Conservation (phyloP, 2,113 vertebrate species). For the Centropus bengalensis region DNA sequence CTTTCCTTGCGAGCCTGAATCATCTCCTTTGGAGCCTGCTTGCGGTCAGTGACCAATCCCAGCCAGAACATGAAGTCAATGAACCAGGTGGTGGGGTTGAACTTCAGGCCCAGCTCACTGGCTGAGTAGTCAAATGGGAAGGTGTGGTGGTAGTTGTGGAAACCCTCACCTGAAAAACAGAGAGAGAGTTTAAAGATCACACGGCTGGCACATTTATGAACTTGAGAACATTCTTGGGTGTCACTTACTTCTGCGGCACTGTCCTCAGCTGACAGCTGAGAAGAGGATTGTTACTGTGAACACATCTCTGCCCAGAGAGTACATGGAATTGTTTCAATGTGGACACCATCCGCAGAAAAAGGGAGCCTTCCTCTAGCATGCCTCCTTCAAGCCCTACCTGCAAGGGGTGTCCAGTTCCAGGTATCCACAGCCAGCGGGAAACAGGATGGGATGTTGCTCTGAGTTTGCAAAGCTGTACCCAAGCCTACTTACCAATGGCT, state of each 20-base stretch:
- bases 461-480: not conserved
- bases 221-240: accelerated
- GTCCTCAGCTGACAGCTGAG: not conserved
- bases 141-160: slow-evolving; percentile 82
- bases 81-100: slow-evolving; percentile 87
- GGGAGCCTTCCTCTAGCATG: not conserved
- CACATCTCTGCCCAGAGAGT: not conserved
- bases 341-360: not conserved
- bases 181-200: not conserved
- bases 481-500: slow-evolving; percentile 76
- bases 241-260: not conserved
- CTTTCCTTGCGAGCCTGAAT: slow-evolving; percentile 79
- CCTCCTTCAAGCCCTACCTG: not conserved
- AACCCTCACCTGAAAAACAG: slow-evolving; percentile 81
- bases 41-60: slow-evolving; percentile 81
- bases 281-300: not conserved
- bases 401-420: accelerated
- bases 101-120: slow-evolving; percentile 83
- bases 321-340: accelerated
- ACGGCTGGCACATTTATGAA: not conserved
- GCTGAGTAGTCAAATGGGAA: slow-evolving; percentile 86
- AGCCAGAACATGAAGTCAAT: slow-evolving; percentile 87
- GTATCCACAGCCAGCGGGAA: not conserved
- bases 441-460: accelerated
- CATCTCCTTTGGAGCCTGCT: slow-evolving; percentile 74